Percentiles rank a stretch among this genome's conserved stretches.
phyloP scores from a whole-genome alignment of 2,113 vertebrate species.

The Malurus melanocephalus region DNA sequence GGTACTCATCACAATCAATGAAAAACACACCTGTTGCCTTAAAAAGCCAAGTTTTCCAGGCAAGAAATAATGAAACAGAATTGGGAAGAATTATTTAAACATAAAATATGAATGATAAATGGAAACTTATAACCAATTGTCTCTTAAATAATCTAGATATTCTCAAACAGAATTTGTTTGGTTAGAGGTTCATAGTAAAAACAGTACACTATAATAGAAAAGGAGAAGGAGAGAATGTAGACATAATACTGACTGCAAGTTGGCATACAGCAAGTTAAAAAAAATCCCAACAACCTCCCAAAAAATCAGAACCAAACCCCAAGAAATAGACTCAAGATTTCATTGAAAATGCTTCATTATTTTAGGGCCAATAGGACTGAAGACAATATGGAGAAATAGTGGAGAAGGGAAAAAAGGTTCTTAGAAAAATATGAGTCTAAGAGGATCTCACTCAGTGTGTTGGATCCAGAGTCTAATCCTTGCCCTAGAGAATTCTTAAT shows the following conservation, averaged over 20 bases:
- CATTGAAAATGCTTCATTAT: not conserved
- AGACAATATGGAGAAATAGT: not conserved
- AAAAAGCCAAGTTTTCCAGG: not conserved
- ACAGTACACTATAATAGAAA: not conserved
- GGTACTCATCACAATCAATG: not conserved
- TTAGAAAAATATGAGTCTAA: not conserved
- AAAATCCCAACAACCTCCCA: accelerated
- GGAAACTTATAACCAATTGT: not conserved
- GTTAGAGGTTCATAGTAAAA: not conserved
- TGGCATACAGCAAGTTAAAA: not conserved
- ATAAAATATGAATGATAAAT: not conserved
- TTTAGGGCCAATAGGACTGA: not conserved
- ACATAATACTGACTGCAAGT: not conserved
- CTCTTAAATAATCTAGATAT: not conserved
- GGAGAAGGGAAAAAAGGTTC: not conserved
- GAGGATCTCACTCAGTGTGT: not conserved
- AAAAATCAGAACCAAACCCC: not conserved
- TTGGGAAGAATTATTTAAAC: not conserved
- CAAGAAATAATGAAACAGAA: not conserved
- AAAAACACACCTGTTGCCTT: not conserved
- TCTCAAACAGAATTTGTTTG: not conserved
- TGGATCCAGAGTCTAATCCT: not conserved
- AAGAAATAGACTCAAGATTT: not conserved
- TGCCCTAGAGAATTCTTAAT: not conserved
- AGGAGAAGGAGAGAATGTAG: not conserved